Evolutionary conservation across 2,888 invertebrate genomes (phyloP).

Genomic region (Spilosoma lubricipeda): DNA sequence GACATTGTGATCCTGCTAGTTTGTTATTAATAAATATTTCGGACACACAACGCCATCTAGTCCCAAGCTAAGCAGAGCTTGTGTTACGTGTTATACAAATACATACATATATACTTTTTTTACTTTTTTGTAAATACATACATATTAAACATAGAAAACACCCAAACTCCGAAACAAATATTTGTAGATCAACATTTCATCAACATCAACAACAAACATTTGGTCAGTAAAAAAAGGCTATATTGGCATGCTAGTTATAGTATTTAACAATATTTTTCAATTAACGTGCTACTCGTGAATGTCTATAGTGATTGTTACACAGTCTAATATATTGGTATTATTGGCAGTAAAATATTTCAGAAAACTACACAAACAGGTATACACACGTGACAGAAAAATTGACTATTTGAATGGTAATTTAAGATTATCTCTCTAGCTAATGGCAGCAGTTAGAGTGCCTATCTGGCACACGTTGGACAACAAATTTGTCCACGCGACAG

Average conservation of each 20-base stretch:
- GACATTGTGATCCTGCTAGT: constrained; percentile 40
- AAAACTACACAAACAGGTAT: constrained; percentile 21
- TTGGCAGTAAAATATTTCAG: constrained; percentile 32
- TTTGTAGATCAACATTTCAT: no score
- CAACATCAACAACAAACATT: no score
- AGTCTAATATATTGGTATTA: constrained; percentile 15
- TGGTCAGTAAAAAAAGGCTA: no score
- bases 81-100: no score
- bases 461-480: constrained; percentile 75
- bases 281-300: constrained; percentile 32
- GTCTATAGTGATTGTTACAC: constrained; percentile 29
- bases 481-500: constrained; percentile 81
- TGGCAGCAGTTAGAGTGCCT: constrained; percentile 77
- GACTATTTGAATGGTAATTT: constrained; percentile 66
- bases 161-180: no score
- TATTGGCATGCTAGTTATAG: constrained; percentile 28
- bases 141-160: no score
- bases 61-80: no score
- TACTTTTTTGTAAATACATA: no score
- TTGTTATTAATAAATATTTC: constrained; percentile 44
- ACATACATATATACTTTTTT: no score
- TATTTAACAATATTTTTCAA: constrained; percentile 40
- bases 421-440: constrained; percentile 75
- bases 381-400: constrained; percentile 52
- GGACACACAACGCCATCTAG: no score